A percentile compares a stretch with the other conserved stretches of the same genome.
These are phyloP conservation scores for Ochropleura leucogaster DNA, from an alignment of 2,888 invertebrate species.

Conservation along the genomic window DNA sequence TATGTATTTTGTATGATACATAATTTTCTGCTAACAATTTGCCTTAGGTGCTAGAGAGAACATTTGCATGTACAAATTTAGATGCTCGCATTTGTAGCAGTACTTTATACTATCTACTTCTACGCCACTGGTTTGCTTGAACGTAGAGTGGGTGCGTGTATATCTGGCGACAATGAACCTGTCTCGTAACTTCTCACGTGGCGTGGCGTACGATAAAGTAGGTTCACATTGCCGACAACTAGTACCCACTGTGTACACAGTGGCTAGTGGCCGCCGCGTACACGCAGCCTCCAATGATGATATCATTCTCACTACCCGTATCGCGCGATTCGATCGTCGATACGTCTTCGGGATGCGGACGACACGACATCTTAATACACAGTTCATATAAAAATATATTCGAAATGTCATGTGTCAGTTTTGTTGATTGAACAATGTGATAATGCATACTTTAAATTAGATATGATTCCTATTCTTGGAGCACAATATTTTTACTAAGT, in stretches of 20 bases:
- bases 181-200: conserved; percentile 63
- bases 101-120: conserved; percentile 45
- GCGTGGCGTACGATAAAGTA: conserved; percentile 65
- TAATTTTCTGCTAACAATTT: conserved; percentile 49
- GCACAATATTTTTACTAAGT: too few species aligned
- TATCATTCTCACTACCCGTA: conserved; percentile 77
- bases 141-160: conserved; percentile 45
- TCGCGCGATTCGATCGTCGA: conserved; percentile 82
- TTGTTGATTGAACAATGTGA: conserved; percentile 74
- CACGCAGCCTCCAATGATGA: conserved; percentile 73
- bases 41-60: conserved; percentile 49
- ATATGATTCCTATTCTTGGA: background rate
- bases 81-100: conserved; percentile 47
- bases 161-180: conserved; percentile 59
- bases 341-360: conserved; percentile 73
- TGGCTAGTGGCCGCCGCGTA: conserved; percentile 67
- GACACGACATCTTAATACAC: conserved; percentile 78
- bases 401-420: conserved; percentile 82
- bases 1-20: conserved; percentile 37
- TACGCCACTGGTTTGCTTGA: conserved; percentile 6
- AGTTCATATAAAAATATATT: conserved; percentile 77
- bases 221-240: conserved; percentile 67
- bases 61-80: conserved; percentile 60
- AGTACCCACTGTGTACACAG: conserved; percentile 54
- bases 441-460: conserved; percentile 60